Evolutionary conservation across 1,140 invertebrate species (phyloP), one percentile per base, ranked within the genome.

Genomic region (Doryteuthis pealeii): DNA sequence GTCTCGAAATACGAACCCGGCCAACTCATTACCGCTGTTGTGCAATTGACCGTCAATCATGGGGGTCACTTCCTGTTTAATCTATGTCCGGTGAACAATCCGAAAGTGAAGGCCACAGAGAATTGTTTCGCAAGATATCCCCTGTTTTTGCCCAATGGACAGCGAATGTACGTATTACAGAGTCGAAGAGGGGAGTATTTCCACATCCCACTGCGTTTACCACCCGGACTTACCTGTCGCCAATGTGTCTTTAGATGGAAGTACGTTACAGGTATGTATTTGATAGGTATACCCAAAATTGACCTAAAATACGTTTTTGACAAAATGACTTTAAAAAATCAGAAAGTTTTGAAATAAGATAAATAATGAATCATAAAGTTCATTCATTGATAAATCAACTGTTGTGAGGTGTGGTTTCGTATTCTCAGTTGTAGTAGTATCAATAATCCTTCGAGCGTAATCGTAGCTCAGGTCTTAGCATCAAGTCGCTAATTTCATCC

Each of bases 61-160:
- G 54, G 45, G 76, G 95, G 95, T 22, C 95, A 92, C 86, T 96
- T 96, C 81, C 93, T 96, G 83, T 96, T 96, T 87, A 90, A 93
- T 68, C 80, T 95, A 0, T 97, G 95, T 82, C 91, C 94, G 0
- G 89, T 90, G 83, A 89, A 89, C 40, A 85, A 86, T 85, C 71
- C 72, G 30, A 71, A 70, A 3, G 72, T 18, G 26, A 31, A 8
- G 10, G 76, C 74, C 1, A 77, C 30, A 3, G 30, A 70, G 32
- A 68, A 71, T 12, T 79, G 78, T 67, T 33, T 79, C 15, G 71
- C 74, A 8, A 33, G 74, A 18, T 32, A 77, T 32, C 74, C 66
- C 12, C 8, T 79, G 66, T 3, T 33, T 14, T 65, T 70, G n/a
- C 31, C 58, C 28, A 73, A 75, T 32, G 70, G 28, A 30, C 67